A percentile compares a stretch with the other conserved stretches of the same genome.
Conservation (phyloP, 2,797 vertebrate genomes). For the Botia almorhae region DNA sequence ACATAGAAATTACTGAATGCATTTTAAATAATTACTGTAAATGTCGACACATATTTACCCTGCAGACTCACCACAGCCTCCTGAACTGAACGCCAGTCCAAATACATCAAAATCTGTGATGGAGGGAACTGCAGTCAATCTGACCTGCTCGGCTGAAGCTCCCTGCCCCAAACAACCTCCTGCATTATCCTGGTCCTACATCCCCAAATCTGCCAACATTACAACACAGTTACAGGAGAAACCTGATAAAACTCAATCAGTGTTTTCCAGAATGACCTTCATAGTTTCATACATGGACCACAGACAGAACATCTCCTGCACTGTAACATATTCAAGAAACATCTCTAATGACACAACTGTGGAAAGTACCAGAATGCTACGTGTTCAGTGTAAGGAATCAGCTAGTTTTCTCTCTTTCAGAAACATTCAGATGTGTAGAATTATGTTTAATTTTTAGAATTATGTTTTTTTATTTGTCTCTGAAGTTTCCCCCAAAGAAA, state of each 20-base stretch:
- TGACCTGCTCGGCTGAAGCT: slow-evolving; percentile 65
- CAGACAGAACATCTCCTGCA: slow-evolving; percentile 62
- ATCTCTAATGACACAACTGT: slow-evolving; percentile 45
- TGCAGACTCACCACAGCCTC: not conserved
- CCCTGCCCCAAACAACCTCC: slow-evolving; percentile 68
- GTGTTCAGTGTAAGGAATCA: slow-evolving; percentile 17
- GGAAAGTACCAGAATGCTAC: slow-evolving; percentile 11
- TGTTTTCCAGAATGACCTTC: slow-evolving; percentile 57
- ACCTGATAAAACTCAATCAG: slow-evolving; percentile 52
- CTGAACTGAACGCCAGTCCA: not conserved
- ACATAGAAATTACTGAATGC: not conserved
- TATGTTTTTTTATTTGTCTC: too few species aligned
- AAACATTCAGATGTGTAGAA: not conserved
- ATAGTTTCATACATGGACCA: slow-evolving; percentile 60
- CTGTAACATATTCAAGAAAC: slow-evolving; percentile 60
- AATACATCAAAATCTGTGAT: not conserved
- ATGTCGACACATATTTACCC: not conserved
- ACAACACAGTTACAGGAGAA: slow-evolving; percentile 36
- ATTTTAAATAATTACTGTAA: not conserved
- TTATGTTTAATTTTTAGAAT: too few species aligned
- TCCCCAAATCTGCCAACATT: slow-evolving; percentile 33
- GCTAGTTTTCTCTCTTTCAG: not conserved
- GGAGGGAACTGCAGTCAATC: not conserved
- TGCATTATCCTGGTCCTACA: slow-evolving; percentile 63
- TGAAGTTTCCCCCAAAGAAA: slow-evolving; percentile 67